A percentile compares a stretch with the other conserved stretches of the same genome.
phyloP scores from a whole-genome alignment of 2,888 invertebrate species.

The Agrotis segetum region DNA sequence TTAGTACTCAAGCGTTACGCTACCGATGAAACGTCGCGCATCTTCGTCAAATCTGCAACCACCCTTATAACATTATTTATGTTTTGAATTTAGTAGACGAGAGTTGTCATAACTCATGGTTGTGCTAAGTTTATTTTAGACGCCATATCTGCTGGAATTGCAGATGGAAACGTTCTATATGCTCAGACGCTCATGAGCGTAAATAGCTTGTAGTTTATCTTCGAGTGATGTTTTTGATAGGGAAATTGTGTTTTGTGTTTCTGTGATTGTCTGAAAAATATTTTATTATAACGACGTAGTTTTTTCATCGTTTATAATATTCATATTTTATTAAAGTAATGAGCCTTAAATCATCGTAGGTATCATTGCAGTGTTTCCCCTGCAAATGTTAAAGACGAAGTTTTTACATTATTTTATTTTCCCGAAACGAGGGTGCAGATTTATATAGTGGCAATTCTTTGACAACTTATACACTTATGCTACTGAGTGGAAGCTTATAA shows the following conservation, averaged over 20 bases:
- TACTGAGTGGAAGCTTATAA: too few species aligned
- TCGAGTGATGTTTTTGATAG: slow-evolving; percentile 9
- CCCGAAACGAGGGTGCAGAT: too few species aligned
- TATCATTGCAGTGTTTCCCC: too few species aligned
- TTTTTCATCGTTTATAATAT: not conserved
- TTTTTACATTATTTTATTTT: too few species aligned
- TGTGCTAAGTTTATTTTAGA: slow-evolving; percentile 50
- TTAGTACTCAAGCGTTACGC: too few species aligned
- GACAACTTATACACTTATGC: too few species aligned
- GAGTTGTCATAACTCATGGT: slow-evolving; percentile 54
- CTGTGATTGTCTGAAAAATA: not conserved
- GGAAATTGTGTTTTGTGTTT: not conserved
- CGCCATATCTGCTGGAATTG: slow-evolving; percentile 28
- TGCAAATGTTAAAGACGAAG: too few species aligned
- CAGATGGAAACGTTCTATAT: slow-evolving; percentile 33
- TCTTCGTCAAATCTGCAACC: not conserved
- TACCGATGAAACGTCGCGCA: not conserved
- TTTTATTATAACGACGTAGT: not conserved
- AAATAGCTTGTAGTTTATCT: slow-evolving; percentile 16
- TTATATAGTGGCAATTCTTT: too few species aligned
- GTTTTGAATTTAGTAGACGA: slow-evolving; percentile 42
- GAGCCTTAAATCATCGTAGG: too few species aligned
- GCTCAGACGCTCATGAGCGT: slow-evolving; percentile 6
- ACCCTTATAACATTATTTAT: slow-evolving; percentile 52
- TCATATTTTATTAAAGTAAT: not conserved